Evolutionary conservation across 2,797 vertebrate species (phyloP).

Genomic region (Etheostoma nigrum): DNA sequence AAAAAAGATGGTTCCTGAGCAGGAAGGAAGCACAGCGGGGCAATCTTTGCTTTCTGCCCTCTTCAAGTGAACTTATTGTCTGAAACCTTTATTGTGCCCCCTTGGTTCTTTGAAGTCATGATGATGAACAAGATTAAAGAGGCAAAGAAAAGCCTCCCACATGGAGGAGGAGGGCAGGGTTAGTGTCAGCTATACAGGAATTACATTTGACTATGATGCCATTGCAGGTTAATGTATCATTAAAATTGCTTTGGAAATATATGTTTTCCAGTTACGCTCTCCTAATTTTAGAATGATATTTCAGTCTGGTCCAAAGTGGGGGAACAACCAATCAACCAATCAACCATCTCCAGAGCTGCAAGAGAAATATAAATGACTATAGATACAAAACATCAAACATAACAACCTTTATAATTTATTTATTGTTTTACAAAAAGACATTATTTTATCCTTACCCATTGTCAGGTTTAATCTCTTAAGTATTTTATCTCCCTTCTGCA

Average conservation of each 20-base stretch:
- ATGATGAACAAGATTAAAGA: slow-evolving; percentile 26
- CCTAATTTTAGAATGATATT: background rate
- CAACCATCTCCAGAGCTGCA: background rate
- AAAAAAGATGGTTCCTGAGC: slow-evolving; percentile 13
- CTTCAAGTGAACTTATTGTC: slow-evolving; percentile 12
- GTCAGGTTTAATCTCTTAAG: too few relatives aligned
- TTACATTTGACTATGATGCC: background rate
- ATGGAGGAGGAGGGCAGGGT: slow-evolving; percentile 8
- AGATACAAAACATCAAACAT: background rate
- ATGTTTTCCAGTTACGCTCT: background rate
- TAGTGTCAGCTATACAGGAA: background rate
- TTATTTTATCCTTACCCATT: too few relatives aligned
- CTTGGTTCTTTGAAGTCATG: slow-evolving; percentile 33
- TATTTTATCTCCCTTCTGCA: too few relatives aligned
- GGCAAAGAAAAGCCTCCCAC: slow-evolving; percentile 5
- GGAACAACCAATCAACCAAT: background rate
- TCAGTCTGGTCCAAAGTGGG: background rate
- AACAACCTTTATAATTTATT: too few relatives aligned
- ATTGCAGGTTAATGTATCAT: background rate
- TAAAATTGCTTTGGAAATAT: background rate
- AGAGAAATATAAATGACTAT: background rate
- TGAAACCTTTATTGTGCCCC: background rate
- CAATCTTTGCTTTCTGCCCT: slow-evolving; percentile 21
- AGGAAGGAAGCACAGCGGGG: slow-evolving; percentile 2
- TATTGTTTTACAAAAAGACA: background rate